These are phyloP conservation scores for Platycercus adscitus DNA, from an alignment of 2,113 vertebrate genomes.

Conservation along the genomic window DNA sequence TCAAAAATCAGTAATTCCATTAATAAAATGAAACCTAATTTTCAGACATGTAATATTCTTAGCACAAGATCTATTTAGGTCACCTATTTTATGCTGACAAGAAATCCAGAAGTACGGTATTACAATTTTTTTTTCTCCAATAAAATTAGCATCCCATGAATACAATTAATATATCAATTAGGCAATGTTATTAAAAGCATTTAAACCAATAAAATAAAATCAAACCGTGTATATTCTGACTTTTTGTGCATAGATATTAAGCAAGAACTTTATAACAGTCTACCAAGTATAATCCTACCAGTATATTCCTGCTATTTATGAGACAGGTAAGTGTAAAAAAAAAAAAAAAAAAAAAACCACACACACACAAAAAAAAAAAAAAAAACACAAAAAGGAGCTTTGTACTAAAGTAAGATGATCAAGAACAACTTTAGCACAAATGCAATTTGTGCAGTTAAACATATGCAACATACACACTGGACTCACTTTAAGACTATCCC, in stretches of 20 bases:
- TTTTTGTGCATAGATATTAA: background rate
- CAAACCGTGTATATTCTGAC: background rate
- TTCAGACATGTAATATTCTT: constrained; percentile 33
- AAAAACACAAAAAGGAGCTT: background rate
- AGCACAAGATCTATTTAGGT: constrained; percentile 35
- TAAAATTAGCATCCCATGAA: constrained; percentile 63
- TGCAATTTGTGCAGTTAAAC: background rate
- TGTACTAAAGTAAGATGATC: background rate
- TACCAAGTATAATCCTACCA: background rate
- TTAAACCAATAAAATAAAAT: constrained; percentile 46
- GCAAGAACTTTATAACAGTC: background rate
- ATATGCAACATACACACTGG: background rate
- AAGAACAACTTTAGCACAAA: background rate
- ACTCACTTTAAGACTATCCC: background rate
- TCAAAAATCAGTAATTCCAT: background rate
- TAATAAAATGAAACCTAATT: constrained; percentile 6
- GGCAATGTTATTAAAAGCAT: constrained; percentile 20
- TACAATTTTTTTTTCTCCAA: background rate
- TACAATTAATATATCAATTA: constrained; percentile 50
- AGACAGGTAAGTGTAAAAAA: background rate
- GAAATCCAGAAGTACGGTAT: constrained; percentile 30
- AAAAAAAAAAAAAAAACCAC: no score
- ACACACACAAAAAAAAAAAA: no score
- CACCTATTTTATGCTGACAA: constrained; percentile 31
- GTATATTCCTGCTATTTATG: background rate